Conservation (phyloP, 2,888 invertebrate genomes). For the Cartodere bifasciata region DNA sequence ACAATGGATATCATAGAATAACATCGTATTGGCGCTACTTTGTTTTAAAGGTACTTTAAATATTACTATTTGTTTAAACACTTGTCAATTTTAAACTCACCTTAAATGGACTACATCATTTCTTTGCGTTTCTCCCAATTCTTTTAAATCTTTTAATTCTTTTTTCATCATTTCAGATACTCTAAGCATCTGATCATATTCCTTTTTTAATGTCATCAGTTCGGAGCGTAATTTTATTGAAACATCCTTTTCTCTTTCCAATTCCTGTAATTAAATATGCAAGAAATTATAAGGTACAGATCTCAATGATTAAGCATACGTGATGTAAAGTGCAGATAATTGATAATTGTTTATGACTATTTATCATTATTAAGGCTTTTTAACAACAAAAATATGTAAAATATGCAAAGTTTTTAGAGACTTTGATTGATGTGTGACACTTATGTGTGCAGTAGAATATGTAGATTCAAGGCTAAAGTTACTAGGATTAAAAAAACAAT, state of each 20-base stretch:
- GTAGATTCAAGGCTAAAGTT: too few relatives aligned
- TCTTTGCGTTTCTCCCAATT: conserved; percentile 48
- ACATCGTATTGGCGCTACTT: too few relatives aligned
- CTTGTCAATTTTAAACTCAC: conserved; percentile 27
- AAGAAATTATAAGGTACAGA: conserved; percentile 1
- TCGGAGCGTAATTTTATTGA: conserved; percentile 42
- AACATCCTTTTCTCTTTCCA: conserved; percentile 39
- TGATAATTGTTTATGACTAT: not conserved
- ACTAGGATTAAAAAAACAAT: too few relatives aligned
- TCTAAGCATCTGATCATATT: conserved; percentile 49
- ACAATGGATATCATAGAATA: not conserved
- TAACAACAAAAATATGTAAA: too few relatives aligned
- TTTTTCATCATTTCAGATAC: conserved; percentile 53
- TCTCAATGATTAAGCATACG: not conserved
- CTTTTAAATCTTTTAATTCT: conserved; percentile 48
- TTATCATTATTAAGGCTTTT: conserved; percentile 2
- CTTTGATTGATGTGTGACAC: too few relatives aligned
- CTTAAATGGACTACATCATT: conserved; percentile 40
- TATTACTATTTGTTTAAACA: conserved; percentile 1
- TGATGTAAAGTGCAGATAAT: conserved; percentile 1
- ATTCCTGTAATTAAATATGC: conserved; percentile 34
- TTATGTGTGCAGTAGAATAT: too few relatives aligned
- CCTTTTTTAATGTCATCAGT: conserved; percentile 36
- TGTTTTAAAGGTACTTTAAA: not conserved
- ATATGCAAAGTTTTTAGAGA: too few relatives aligned